Conservation (phyloP, 2,888 invertebrate genomes). For the Cryptus viduatorius region DNA sequence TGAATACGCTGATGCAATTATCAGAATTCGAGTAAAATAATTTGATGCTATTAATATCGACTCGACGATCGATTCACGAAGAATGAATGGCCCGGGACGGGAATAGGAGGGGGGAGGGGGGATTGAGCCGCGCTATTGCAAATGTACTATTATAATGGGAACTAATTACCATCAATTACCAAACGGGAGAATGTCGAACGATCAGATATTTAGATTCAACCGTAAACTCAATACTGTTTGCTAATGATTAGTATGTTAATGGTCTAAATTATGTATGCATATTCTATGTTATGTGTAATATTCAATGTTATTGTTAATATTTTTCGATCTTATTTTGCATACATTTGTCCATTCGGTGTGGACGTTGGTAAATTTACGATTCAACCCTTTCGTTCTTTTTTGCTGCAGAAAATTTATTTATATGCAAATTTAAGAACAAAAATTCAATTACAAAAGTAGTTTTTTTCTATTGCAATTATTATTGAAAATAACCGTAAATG, state of each 20-base stretch:
- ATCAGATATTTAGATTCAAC: constrained; percentile 41
- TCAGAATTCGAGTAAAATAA: constrained; percentile 2
- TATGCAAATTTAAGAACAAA: no score
- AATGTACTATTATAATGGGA: constrained; percentile 73
- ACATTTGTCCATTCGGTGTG: no score
- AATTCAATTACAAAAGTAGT: no score
- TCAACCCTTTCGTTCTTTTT: no score
- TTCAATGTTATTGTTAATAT: no score
- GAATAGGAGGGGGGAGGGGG: constrained; percentile 39
- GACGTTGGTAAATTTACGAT: no score
- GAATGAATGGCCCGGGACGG: constrained; percentile 50
- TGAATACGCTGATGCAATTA: background rate
- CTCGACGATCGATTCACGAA: background rate
- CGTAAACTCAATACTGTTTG: constrained; percentile 16
- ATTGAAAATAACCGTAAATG: no score
- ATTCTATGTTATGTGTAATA: background rate
- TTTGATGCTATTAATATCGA: background rate
- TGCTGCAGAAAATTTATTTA: no score
- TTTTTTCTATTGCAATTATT: no score
- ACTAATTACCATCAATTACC: constrained; percentile 80
- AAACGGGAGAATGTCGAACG: constrained; percentile 59
- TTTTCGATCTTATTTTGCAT: no score
- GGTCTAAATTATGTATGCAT: background rate
- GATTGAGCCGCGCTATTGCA: constrained; percentile 64
- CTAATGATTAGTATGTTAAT: background rate